Conservation (phyloP, 2,888 invertebrate genomes). For the Himalopsyche japonica region DNA sequence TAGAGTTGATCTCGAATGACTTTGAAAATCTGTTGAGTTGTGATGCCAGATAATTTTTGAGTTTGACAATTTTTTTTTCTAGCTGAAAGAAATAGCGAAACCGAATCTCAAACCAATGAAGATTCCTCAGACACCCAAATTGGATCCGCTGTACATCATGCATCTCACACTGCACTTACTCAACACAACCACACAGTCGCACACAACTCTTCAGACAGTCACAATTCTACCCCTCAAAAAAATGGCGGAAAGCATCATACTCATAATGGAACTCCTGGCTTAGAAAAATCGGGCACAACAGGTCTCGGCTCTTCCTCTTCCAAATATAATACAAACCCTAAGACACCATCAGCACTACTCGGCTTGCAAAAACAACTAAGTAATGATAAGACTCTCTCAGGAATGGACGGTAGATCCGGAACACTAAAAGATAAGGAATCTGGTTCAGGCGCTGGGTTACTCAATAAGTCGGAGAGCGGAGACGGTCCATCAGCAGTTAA, state of each 20-base stretch:
- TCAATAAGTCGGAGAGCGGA: slow-evolving; percentile 49
- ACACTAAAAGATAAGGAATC: slow-evolving; percentile 58
- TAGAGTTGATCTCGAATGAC: no score
- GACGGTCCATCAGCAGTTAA: slow-evolving; percentile 55
- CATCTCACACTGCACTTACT: slow-evolving; percentile 42
- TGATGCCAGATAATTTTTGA: no score
- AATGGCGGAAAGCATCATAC: slow-evolving; percentile 59
- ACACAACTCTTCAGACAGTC: slow-evolving; percentile 58
- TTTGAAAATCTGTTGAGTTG: no score
- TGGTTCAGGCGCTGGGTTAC: slow-evolving; percentile 46
- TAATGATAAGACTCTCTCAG: slow-evolving; percentile 52
- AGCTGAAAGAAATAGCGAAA: slow-evolving; percentile 86
- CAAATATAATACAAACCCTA: slow-evolving; percentile 53
- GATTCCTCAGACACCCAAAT: slow-evolving; percentile 73
- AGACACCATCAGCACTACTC: slow-evolving; percentile 52
- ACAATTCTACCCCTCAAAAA: slow-evolving; percentile 49
- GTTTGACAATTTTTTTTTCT: slow-evolving; percentile 45
- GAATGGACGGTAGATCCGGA: slow-evolving; percentile 55
- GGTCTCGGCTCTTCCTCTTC: slow-evolving; percentile 45
- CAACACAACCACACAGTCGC: slow-evolving; percentile 56
- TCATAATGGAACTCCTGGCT: slow-evolving; percentile 50
- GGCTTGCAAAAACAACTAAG: slow-evolving; percentile 52
- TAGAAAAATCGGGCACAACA: slow-evolving; percentile 48
- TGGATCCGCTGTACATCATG: slow-evolving; percentile 54
- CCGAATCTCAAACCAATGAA: slow-evolving; percentile 82